A percentile compares a stretch with the other conserved stretches of the same genome.
phyloP scores from a whole-genome alignment of 2,113 vertebrate species.

The Pipra filicauda region DNA sequence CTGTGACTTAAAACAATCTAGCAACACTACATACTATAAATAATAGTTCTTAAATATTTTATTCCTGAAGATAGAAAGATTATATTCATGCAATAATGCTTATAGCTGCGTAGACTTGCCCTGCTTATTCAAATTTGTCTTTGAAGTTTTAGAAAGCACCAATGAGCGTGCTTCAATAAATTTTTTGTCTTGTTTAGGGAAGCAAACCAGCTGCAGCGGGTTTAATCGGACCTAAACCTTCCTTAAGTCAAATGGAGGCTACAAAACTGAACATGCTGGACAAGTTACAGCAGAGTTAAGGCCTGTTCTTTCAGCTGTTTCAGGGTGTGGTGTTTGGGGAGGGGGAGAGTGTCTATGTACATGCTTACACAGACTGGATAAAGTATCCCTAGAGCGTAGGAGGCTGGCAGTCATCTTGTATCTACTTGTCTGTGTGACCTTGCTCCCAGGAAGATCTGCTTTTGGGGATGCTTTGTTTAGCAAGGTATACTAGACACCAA shows the following conservation, averaged over 20 bases:
- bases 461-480: slow-evolving; percentile 27
- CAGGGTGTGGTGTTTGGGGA: slow-evolving; percentile 13
- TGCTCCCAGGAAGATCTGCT: neutral
- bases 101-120: neutral
- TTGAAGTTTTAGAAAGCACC: slow-evolving; percentile 45
- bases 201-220: neutral
- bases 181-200: slow-evolving; percentile 49
- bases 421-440: neutral
- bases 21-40: neutral
- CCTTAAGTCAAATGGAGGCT: neutral
- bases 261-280: slow-evolving; percentile 22
- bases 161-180: neutral
- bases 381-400: neutral
- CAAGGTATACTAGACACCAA: neutral
- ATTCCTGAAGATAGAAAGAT: slow-evolving; percentile 59
- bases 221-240: slow-evolving; percentile 26
- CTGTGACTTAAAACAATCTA: neutral
- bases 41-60: neutral
- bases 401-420: slow-evolving; percentile 29
- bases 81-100: slow-evolving; percentile 51
- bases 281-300: slow-evolving; percentile 34
- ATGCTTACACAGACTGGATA: neutral
- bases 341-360: neutral
- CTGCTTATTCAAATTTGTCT: slow-evolving; percentile 34
- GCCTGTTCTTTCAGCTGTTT: slow-evolving; percentile 63